These are phyloP conservation scores for Coreius guichenoti DNA, from an alignment of 2,797 vertebrate species.

Conservation along the genomic window DNA sequence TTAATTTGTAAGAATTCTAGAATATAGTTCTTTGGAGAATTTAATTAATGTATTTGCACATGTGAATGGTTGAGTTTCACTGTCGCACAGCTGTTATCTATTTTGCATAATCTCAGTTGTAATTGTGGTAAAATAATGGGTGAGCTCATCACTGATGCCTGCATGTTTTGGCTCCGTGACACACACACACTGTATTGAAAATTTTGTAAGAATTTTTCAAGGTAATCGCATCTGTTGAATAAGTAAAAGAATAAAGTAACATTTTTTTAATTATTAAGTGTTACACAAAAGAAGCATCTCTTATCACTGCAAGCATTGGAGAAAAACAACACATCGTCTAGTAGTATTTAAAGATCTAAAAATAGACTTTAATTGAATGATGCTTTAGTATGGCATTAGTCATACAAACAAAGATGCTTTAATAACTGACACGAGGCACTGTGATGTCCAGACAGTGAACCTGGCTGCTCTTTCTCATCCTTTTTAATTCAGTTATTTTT, in stretches of 20 bases:
- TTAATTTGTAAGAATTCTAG: background rate
- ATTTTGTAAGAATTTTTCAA: background rate
- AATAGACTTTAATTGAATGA: slow-evolving; percentile 25
- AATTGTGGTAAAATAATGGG: background rate
- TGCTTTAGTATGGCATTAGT: background rate
- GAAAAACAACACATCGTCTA: background rate
- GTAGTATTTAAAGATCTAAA: slow-evolving; percentile 10
- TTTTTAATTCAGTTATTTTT: slow-evolving; percentile 42
- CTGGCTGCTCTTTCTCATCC: slow-evolving; percentile 23
- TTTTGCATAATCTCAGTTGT: background rate
- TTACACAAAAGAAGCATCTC: background rate
- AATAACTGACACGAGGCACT: background rate
- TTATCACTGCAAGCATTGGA: background rate
- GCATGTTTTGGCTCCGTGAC: background rate
- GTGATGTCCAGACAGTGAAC: background rate
- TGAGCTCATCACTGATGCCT: background rate
- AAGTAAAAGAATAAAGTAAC: background rate
- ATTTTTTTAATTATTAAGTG: background rate
- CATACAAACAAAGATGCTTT: slow-evolving; percentile 11
- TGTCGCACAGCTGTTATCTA: background rate
- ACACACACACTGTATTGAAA: background rate
- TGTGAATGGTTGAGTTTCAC: background rate
- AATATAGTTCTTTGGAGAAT: background rate
- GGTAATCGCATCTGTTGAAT: background rate
- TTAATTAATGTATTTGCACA: background rate